Conservation (phyloP, 2,113 vertebrate species). For the Oxygymnocypris stewartii region DNA sequence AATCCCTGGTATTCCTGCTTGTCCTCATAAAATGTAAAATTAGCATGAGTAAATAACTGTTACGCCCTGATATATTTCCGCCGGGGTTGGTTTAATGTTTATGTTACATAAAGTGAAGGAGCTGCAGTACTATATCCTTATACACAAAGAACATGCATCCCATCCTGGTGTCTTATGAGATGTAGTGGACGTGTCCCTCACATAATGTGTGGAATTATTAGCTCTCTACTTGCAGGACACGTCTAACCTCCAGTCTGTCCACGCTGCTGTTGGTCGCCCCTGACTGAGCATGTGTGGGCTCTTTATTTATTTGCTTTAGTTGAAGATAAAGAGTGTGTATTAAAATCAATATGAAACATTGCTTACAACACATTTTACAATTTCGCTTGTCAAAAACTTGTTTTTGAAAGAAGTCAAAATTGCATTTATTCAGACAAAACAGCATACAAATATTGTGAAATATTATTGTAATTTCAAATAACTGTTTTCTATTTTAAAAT, state of each 20-base stretch:
- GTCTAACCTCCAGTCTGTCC: conserved; percentile 62
- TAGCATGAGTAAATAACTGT: conserved; percentile 56
- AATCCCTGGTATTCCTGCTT: conserved; percentile 46
- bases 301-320: not conserved
- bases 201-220: conserved; percentile 68
- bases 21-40: conserved; percentile 63
- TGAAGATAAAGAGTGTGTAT: not conserved
- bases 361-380: not conserved
- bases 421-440: too few relatives aligned
- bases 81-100: too few relatives aligned
- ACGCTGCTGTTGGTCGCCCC: conserved; percentile 48
- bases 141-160: conserved; percentile 40
- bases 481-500: too few relatives aligned
- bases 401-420: too few relatives aligned
- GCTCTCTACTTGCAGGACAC: conserved; percentile 58
- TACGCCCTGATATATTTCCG: conserved; percentile 47
- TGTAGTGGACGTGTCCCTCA: conserved; percentile 59
- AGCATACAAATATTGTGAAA: too few relatives aligned
- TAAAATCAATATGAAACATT: not conserved
- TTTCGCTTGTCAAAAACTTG: too few relatives aligned
- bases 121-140: conserved; percentile 33
- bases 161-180: conserved; percentile 59
- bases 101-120: conserved; percentile 61
- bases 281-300: not conserved
- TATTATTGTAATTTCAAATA: too few relatives aligned